Base-by-base conservation (phyloP, 2,797 vertebrate genomes). In the Xerus rutilus region DNA sequence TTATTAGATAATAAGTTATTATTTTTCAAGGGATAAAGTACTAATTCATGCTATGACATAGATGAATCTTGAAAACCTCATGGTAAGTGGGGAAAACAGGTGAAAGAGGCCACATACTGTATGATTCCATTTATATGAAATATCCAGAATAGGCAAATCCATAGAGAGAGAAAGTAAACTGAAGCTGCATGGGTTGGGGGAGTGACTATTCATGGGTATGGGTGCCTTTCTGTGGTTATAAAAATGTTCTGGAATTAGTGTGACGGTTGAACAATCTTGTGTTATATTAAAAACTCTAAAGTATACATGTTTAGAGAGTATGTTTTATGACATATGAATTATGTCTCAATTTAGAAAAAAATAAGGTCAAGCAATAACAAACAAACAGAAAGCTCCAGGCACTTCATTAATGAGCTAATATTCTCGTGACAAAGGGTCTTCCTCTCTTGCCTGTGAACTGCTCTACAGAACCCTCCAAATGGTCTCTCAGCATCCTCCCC, bases 311-410 rank as follows among this genome's bases (percentile, higher is more conserved):
- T 67, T 64, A 54, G 90, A 84, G 82, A 85, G 73, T 47, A 13
- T 25, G 9, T 90, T 84, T 95, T 73, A 83, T 17, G 47, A 47
- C 20, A n/a, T 39, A 18, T 90, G 59, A 87, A 84, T 91, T 84
- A 9, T 59, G 35, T 86, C 69, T 96, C 65, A 64, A 8, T 54
- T 73, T 82, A 73, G 67, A 87, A 94, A 69, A 62, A 84, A 86
- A 83, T 15, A n/a, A 86, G 45, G 9, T 77, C 10, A 64, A 70
- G 45, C 32, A 86, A 39, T 28, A 52, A 32, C 20, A 54, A 62
- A 57, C 54, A 54, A 54, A 86, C 39, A 92, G 57, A 45, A 74
- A 45, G 43, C 74, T 57, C 52, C 59, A 49, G 49, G 65, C 12
- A 28, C 47, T 59, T 84, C 47, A 35, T 10, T 73, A 7, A 78